Conservation (phyloP, 1,140 invertebrate species). For the Vanessa tameamea region DNA sequence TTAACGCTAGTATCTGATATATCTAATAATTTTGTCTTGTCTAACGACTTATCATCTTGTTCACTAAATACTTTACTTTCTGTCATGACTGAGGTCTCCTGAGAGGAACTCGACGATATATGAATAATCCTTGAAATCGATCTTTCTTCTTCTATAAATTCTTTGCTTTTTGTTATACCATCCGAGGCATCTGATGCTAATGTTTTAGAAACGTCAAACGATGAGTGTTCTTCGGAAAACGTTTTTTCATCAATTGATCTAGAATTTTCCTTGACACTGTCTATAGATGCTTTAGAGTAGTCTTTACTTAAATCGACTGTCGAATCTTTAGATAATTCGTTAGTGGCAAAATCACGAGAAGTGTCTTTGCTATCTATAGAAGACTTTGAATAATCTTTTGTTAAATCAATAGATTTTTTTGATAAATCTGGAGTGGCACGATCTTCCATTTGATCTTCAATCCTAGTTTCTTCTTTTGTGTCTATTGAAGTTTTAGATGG, state of each 20-base stretch:
- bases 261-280: constrained; percentile 73
- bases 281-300: constrained; percentile 71
- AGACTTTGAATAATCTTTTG: constrained; percentile 77
- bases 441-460: constrained; percentile 68
- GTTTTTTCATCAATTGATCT: constrained; percentile 76
- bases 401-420: constrained; percentile 73
- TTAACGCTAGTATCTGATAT: constrained; percentile 44
- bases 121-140: constrained; percentile 61
- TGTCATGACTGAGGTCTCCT: constrained; percentile 68
- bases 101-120: constrained; percentile 66
- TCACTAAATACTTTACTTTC: constrained; percentile 74
- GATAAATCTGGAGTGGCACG: constrained; percentile 71
- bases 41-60: constrained; percentile 62
- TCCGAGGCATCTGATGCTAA: constrained; percentile 75
- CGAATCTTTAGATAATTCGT: constrained; percentile 76
- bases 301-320: constrained; percentile 75
- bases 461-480: constrained; percentile 66
- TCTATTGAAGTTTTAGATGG: constrained; percentile 72
- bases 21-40: constrained; percentile 53
- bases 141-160: constrained; percentile 69
- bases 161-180: constrained; percentile 63
- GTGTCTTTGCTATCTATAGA: constrained; percentile 78
- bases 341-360: constrained; percentile 76
- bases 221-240: constrained; percentile 76
- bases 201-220: constrained; percentile 72